A percentile compares a stretch with the other conserved stretches of the same genome.
These are phyloP conservation scores for Campaea margaritaria DNA, from an alignment of 2,888 invertebrate species.

Conservation along the genomic window DNA sequence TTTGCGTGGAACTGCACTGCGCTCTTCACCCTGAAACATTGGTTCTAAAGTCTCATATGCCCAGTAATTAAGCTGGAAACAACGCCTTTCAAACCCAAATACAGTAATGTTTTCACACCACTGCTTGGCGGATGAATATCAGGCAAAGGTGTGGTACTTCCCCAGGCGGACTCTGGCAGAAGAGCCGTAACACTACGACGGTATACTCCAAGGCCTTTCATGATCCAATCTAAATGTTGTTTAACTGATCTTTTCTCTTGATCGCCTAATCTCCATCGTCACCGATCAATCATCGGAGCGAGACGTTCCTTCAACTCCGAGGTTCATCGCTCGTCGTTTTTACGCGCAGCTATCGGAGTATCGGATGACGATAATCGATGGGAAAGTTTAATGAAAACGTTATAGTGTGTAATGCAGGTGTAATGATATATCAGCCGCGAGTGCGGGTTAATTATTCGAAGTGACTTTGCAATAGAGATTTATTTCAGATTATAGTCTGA, in stretches of 20 bases:
- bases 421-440: slow-evolving; percentile 20
- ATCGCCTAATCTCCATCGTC: slow-evolving; percentile 32
- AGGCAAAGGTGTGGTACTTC: no score
- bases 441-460: slow-evolving; percentile 6
- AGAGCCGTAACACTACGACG: no score
- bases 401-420: slow-evolving; percentile 30
- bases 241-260: slow-evolving; percentile 4
- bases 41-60: no score
- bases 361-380: slow-evolving; percentile 67
- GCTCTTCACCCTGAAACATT: no score
- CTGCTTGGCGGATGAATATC: no score
- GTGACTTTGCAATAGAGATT: slow-evolving; percentile 15
- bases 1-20: no score
- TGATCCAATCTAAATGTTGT: slow-evolving; percentile 17
- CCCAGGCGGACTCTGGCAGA: no score
- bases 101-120: no score
- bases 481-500: neutral
- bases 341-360: slow-evolving; percentile 63
- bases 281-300: slow-evolving; percentile 70
- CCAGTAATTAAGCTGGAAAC: no score
- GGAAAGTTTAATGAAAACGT: slow-evolving; percentile 70
- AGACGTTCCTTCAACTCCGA: slow-evolving; percentile 79
- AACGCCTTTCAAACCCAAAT: no score
- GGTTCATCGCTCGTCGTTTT: slow-evolving; percentile 76
- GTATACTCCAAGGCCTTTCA: no score